Evolutionary conservation across 2,888 invertebrate species (phyloP), one percentile per base, ranked within the genome.

Genomic region (Mayetiola destructor): DNA sequence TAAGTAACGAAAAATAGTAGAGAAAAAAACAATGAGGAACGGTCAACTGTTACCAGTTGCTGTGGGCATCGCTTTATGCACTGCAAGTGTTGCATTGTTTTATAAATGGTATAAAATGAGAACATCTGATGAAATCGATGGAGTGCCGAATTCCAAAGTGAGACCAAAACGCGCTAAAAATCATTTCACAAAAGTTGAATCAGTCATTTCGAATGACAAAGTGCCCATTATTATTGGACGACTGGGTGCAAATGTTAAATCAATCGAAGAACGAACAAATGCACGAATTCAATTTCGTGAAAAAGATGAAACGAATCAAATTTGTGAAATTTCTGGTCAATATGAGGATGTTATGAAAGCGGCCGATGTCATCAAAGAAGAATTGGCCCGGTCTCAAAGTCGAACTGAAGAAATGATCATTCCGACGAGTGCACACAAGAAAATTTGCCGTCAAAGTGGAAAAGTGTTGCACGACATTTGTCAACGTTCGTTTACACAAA

Each of bases 391-490:
- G 63, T 84, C 88, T 0, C 68, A 78, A 0, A 76, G 85, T 32
- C 76, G 82, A 32, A 79, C 79, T n/a, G 79, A 81, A 56, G 81
- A 78, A 60, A 75, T 87, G 52, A 75, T 72, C 59, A 80, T 91
- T 1, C 84, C 88, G 0, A 72, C 76, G 55, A 78, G 77, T 68
- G 75, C 81, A 23, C 78, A 82, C 56, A 84, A 84, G 1, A 78
- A 80, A 65, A 81, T 93, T 56, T 86, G 88, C 64, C 91, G 88
- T 1, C 73, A 80, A 55, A 80, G 81, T 56, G 89, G 88, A 1
- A 84, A 84, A 57, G 80, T 75, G 42, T 80, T 91, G 56, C 78
- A 79, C 56, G 77, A 81, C 52, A 86, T 93, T 57, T 80, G 81
- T 59, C 79, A 80, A 62, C 69, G 75, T 14, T 85, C 89, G 10